Evolutionary conservation across 2,797 vertebrate species (phyloP).

Genomic region (Pseudomugil tenellus): DNA sequence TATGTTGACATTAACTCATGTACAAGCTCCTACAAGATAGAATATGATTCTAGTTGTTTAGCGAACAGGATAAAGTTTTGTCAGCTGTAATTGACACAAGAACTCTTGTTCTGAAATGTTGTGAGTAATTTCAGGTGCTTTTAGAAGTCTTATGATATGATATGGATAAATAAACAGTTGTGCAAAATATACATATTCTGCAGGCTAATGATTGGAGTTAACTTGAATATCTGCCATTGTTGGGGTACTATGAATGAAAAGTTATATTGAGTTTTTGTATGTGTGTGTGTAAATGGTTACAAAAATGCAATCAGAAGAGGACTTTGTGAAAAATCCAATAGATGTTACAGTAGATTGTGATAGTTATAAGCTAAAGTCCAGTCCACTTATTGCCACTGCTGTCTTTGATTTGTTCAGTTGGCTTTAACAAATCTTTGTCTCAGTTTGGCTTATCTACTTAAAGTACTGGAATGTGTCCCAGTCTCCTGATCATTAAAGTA

Average conservation of each 20-base stretch:
- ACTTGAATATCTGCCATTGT: neutral
- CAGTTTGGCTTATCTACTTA: slow-evolving; percentile 1
- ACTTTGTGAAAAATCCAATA: neutral
- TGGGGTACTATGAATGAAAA: slow-evolving; percentile 1
- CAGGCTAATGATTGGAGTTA: neutral
- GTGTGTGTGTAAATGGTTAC: slow-evolving; percentile 1
- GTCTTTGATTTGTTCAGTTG: slow-evolving; percentile 12
- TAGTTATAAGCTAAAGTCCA: slow-evolving; percentile 26
- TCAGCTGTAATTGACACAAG: neutral
- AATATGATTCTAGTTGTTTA: slow-evolving; percentile 25
- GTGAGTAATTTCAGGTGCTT: neutral
- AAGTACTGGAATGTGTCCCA: neutral
- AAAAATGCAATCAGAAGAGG: neutral
- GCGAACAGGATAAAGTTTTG: slow-evolving; percentile 16
- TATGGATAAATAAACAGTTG: neutral
- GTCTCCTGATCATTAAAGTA: slow-evolving; percentile 1
- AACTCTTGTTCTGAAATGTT: neutral
- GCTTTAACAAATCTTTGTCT: neutral
- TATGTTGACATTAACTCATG: slow-evolving; percentile 14
- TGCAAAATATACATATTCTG: neutral
- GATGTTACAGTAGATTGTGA: slow-evolving; percentile 2
- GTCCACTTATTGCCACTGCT: too few relatives aligned
- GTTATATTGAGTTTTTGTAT: neutral
- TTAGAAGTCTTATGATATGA: neutral
- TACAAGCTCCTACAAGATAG: neutral